phyloP scores from a whole-genome alignment of 2,888 invertebrate species.

The Phorcus lineatus region DNA sequence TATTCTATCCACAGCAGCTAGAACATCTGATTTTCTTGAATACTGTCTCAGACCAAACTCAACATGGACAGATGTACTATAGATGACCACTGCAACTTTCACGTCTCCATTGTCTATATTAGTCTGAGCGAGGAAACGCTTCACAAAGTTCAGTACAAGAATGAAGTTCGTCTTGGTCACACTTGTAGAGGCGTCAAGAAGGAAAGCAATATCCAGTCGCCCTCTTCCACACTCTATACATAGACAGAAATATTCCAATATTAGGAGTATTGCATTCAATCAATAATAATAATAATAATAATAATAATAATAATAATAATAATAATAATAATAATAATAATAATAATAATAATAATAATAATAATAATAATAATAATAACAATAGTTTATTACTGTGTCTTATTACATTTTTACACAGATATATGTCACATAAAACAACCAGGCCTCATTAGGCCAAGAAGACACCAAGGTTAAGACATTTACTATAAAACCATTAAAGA shows the following conservation, averaged over 20 bases:
- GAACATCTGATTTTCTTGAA: slow-evolving; percentile 46
- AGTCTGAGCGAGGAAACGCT: slow-evolving; percentile 45
- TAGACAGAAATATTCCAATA: background rate
- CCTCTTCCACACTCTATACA: slow-evolving; percentile 47
- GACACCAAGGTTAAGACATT: too few relatives aligned
- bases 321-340: too few relatives aligned
- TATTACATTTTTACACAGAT: too few relatives aligned
- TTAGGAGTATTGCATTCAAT: too few relatives aligned
- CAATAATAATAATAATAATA: too few relatives aligned
- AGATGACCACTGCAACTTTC: slow-evolving; percentile 61
- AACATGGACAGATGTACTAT: slow-evolving; percentile 51
- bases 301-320: too few relatives aligned
- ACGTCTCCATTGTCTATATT: slow-evolving; percentile 60
- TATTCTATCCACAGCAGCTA: slow-evolving; percentile 55
- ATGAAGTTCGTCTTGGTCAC: slow-evolving; percentile 46
- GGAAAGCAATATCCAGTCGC: slow-evolving; percentile 49
- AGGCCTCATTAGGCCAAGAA: too few relatives aligned
- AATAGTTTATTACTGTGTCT: too few relatives aligned
- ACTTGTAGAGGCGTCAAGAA: slow-evolving; percentile 54
- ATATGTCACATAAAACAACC: too few relatives aligned
- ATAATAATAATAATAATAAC: too few relatives aligned
- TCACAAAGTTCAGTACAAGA: slow-evolving; percentile 44
- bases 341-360: too few relatives aligned
- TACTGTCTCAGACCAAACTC: slow-evolving; percentile 55
- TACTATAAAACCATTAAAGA: too few relatives aligned